Evolutionary conservation across 2,888 invertebrate species (phyloP).

Genomic region (Myopa tessellatipennis): DNA sequence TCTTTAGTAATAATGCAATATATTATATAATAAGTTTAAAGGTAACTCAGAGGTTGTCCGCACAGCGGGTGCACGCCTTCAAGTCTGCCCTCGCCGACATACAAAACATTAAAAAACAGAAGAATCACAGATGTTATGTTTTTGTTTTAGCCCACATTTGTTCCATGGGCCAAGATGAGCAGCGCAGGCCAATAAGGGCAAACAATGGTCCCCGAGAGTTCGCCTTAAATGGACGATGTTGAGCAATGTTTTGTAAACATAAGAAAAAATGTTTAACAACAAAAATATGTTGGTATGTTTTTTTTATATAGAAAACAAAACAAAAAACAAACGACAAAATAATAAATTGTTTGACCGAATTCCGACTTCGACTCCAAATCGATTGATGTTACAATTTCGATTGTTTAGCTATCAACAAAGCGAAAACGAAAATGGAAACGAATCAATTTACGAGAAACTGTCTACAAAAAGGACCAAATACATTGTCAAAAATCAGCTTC

Average conservation of each 20-base stretch:
- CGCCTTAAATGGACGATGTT: constrained; percentile 55
- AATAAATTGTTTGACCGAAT: constrained; percentile 48
- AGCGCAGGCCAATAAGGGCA: neutral
- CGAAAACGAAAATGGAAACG: constrained; percentile 13
- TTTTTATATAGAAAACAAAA: neutral
- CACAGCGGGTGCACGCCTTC: constrained; percentile 18
- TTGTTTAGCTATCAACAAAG: constrained; percentile 36
- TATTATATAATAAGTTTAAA: too few species aligned
- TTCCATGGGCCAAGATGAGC: neutral
- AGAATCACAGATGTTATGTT: neutral
- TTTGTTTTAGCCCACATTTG: neutral
- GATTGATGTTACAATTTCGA: constrained; percentile 54
- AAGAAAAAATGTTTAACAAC: constrained; percentile 48
- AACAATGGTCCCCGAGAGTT: constrained; percentile 49
- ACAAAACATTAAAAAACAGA: too few species aligned
- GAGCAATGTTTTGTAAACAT: constrained; percentile 61
- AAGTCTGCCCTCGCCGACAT: constrained; percentile 20
- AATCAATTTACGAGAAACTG: neutral
- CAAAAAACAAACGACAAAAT: constrained; percentile 28
- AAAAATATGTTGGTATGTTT: too few species aligned
- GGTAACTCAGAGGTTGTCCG: too few species aligned
- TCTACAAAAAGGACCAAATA: neutral
- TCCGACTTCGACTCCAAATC: neutral
- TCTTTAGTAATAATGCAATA: too few species aligned
- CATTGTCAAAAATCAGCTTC: neutral